These are phyloP conservation scores for Yponomeuta plumbellus DNA, from an alignment of 2,888 invertebrate genomes.

Conservation along the genomic window DNA sequence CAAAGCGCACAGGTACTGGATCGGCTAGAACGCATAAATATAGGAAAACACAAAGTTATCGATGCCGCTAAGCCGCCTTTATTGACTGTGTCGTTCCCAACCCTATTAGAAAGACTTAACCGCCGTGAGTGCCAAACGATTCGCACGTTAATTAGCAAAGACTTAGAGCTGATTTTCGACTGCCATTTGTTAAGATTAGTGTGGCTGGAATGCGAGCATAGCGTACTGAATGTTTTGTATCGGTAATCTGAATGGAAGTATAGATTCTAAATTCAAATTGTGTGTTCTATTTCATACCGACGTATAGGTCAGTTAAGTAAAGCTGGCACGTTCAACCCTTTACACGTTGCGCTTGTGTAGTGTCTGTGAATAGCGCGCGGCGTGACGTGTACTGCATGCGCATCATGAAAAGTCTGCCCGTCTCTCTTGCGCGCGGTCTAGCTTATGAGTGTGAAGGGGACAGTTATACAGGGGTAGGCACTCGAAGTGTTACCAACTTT, in stretches of 20 bases:
- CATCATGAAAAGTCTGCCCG: too few relatives aligned
- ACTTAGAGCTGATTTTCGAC: slow-evolving; percentile 30
- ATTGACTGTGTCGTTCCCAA: slow-evolving; percentile 50
- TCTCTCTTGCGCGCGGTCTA: too few relatives aligned
- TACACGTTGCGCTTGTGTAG: too few relatives aligned
- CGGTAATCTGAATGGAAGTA: slow-evolving; percentile 52
- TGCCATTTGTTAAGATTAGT: not conserved
- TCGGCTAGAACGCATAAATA: slow-evolving; percentile 66
- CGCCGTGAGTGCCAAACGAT: slow-evolving; percentile 20
- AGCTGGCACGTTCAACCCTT: too few relatives aligned
- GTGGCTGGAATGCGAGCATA: slow-evolving; percentile 40
- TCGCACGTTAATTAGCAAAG: slow-evolving; percentile 28
- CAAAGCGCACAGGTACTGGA: slow-evolving; percentile 52
- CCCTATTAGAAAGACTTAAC: slow-evolving; percentile 46
- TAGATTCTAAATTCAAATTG: slow-evolving; percentile 47
- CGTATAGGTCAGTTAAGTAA: not conserved
- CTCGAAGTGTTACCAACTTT: too few relatives aligned
- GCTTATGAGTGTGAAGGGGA: too few relatives aligned
- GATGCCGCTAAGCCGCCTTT: slow-evolving; percentile 67
- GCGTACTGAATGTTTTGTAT: slow-evolving; percentile 53
- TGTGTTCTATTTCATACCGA: slow-evolving; percentile 17
- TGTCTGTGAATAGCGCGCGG: too few relatives aligned
- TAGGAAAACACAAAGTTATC: slow-evolving; percentile 69
- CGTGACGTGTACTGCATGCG: too few relatives aligned
- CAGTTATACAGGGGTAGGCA: too few relatives aligned